A percentile compares a stretch with the other conserved stretches of the same genome.
Evolutionary conservation across 1,140 invertebrate genomes (phyloP).

Genomic region (Olivierus martensii): DNA sequence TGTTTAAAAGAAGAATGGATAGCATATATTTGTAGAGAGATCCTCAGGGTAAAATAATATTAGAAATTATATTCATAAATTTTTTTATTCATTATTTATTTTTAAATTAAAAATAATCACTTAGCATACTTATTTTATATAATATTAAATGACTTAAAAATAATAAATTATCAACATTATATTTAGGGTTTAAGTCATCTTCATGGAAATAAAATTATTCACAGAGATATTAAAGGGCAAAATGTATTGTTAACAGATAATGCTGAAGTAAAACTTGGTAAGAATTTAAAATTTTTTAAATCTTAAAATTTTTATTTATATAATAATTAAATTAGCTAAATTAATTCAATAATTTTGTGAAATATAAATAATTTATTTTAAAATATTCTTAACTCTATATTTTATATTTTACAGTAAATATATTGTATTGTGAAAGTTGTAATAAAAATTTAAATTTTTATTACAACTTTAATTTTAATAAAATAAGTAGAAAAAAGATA

Average conservation of each 20-base stretch:
- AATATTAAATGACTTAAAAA: neutral
- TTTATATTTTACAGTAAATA: too few relatives aligned
- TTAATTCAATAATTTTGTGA: neutral
- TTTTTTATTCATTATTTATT: neutral
- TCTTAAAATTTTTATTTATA: neutral
- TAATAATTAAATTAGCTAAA: neutral
- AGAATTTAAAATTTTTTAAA: conserved; percentile 19
- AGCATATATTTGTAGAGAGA: conserved; percentile 96
- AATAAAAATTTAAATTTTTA: too few relatives aligned
- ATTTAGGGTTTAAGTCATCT: conserved; percentile 83
- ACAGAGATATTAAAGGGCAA: conserved; percentile 99
- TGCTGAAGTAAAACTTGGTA: conserved; percentile 94
- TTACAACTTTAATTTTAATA: too few relatives aligned
- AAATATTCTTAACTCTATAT: neutral
- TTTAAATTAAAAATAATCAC: neutral
- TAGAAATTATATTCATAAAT: neutral
- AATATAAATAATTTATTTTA: neutral
- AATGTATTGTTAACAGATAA: conserved; percentile 99
- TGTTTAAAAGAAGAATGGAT: conserved; percentile 99
- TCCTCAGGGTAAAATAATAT: conserved; percentile 41
- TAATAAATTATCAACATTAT: neutral
- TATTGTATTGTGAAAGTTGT: too few relatives aligned
- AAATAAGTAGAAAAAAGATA: too few relatives aligned
- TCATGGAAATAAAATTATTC: conserved; percentile 98
- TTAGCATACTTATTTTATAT: neutral